Evolutionary conservation across 2,888 invertebrate species (phyloP), one percentile per base, ranked within the genome.

Genomic region (Lingula anatina): DNA sequence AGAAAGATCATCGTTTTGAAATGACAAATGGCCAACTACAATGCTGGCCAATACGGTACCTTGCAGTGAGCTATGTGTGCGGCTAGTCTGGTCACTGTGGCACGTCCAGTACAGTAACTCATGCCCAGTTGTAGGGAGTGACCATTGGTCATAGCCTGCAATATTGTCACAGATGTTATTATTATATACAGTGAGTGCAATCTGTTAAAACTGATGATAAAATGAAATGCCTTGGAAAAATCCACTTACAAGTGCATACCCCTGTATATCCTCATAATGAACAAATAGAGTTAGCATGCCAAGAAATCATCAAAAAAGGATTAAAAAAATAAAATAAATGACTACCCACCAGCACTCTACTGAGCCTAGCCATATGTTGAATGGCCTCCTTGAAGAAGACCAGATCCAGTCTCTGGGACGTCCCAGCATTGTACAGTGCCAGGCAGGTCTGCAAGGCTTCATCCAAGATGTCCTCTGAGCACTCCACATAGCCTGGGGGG

Each of bases 311-410:
- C n/a, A n/a, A n/a, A n/a, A n/a, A n/a, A n/a, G n/a, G n/a, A n/a
- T n/a, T n/a, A n/a, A n/a, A n/a, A n/a, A n/a, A n/a, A n/a, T n/a
- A n/a, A n/a, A n/a, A n/a, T n/a, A n/a, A n/a, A n/a, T n/a, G n/a
- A n/a, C n/a, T n/a, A 59, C 65, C 60, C 54, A 74, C 75, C 61
- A 74, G 52, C 31, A 73, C 68, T 47, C 75, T 50, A 44, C 68
- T 70, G 5, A 75, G 65, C 38, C 74, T 56, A 18, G 73, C 70
- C 23, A 70, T 65, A 54, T 74, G 74, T 15, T 57, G 57, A 15
- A 72, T 57, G 24, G 74, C 72, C 49, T 75, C 65, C 21, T 59
- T 58, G 55, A 74, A 71, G 63, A 74, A 74, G 35, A 72, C 71
- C 4, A 74, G 53, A 27, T 73, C 69, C 21, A 71, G 61, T 35